A percentile compares a stretch with the other conserved stretches of the same genome.
phyloP scores from a whole-genome alignment of 2,797 vertebrate genomes.

The Scyliorhinus canicula region DNA sequence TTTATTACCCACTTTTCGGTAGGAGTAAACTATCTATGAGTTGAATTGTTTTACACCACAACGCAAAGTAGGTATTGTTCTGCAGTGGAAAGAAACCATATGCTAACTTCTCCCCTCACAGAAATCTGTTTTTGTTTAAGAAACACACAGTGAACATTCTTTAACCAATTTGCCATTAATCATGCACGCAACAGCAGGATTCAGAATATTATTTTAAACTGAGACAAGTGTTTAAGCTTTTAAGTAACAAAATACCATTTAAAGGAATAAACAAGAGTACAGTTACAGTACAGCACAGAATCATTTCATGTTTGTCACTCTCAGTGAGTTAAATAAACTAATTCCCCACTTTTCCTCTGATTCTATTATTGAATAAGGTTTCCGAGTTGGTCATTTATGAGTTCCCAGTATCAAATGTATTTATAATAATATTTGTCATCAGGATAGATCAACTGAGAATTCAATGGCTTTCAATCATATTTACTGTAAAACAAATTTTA shows the following conservation, averaged over 20 bases:
- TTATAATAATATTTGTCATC: neutral
- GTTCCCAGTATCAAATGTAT: neutral
- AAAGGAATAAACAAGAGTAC: neutral
- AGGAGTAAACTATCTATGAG: neutral
- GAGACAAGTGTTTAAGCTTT: neutral
- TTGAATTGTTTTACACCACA: neutral
- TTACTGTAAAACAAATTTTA: neutral
- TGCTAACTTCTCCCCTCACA: neutral
- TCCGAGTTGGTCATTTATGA: neutral
- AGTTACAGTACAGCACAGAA: neutral
- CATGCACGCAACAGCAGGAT: neutral
- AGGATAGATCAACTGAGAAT: neutral
- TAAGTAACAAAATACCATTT: slow-evolving; percentile 21
- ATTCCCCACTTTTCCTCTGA: neutral
- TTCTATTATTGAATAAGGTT: neutral
- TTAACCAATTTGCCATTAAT: neutral
- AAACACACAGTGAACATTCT: neutral
- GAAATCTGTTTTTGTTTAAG: neutral
- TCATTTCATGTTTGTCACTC: slow-evolving; percentile 16
- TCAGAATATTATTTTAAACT: slow-evolving; percentile 15
- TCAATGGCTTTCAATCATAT: neutral
- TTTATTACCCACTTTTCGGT: neutral
- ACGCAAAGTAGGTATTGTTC: neutral
- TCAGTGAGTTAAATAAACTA: neutral
- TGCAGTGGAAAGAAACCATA: neutral